Base-by-base conservation (phyloP, 2,797 vertebrate species). In the Pagetopsis macropterus region DNA sequence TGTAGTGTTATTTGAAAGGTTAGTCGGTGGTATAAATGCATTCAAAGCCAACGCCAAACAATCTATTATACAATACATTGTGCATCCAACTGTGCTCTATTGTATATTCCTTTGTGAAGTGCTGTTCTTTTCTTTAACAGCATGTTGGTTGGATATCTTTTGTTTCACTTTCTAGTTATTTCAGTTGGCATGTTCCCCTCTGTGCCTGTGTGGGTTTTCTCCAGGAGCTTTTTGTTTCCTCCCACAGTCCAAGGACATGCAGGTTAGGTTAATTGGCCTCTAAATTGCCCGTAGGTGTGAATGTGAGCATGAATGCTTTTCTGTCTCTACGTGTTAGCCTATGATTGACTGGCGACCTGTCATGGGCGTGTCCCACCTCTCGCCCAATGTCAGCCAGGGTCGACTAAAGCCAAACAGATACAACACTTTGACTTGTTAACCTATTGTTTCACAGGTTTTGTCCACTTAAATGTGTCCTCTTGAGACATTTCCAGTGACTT, bases 401-500 rank as follows among this genome's bases (percentile, higher is more conserved):
- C 12, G 45, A n/a, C 52, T 51, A 11, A 33, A 62, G 21, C 21
- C 43, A 37, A 37, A 37, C 33, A 37, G 33, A 37, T 37, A 37
- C 46, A 19, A 40, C 19, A 0, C 43, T 4, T 55, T 73, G 27
- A 40, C 65, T 19, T 17, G 3, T 37, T 7, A 71, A 33, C 9
- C 12, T 19, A 41, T 19, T 9, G 13, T 69, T 51, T 62, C 6
- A 9, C n/a, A 13, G 19, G 27, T 27, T 27, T 33, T 37, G 65
- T 19, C 31, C 58, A 41, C 45, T 48, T 31, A 8, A 87, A 74
- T 76, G 45, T 84, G 54, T 78, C 86, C 82, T 73, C 49, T 3
- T 70, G 84, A 71, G 43, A 79, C 75, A 65, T 31, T 68, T 57
- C 66, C 80, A 84, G 70, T 52, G 70, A 83, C 72, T 63, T 83